phyloP scores from a whole-genome alignment of 2,888 invertebrate genomes.

The Polydesmus complanatus region DNA sequence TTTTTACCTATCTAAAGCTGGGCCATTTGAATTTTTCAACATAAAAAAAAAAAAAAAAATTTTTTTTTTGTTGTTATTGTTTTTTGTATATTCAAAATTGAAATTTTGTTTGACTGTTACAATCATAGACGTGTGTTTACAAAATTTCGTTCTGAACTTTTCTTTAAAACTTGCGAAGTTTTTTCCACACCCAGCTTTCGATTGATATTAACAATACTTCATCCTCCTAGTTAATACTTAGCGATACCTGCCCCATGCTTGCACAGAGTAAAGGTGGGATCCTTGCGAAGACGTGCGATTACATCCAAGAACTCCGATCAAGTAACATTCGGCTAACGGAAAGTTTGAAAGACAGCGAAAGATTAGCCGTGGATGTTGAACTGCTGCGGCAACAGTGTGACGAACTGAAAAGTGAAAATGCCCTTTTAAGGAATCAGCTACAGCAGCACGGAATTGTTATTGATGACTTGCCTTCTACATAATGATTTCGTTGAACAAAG shows the following conservation, averaged over 20 bases:
- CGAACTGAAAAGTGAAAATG: conserved; percentile 61
- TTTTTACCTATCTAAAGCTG: no score
- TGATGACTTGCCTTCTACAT: conserved; percentile 20
- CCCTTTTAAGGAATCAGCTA: conserved; percentile 48
- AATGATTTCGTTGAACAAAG: no score
- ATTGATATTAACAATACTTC: no score
- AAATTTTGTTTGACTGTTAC: no score
- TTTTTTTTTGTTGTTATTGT: no score
- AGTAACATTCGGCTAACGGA: conserved; percentile 57
- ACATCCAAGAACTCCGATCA: conserved; percentile 69
- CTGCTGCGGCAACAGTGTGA: conserved; percentile 54
- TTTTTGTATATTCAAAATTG: no score
- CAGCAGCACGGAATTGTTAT: conserved; percentile 47
- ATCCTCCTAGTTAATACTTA: background rate
- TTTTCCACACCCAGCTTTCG: no score
- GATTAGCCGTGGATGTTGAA: conserved; percentile 53
- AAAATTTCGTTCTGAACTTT: no score
- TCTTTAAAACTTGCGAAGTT: no score
- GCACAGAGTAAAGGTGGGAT: conserved; percentile 84
- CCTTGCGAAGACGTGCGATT: conserved; percentile 86
- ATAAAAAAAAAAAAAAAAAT: no score
- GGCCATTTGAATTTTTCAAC: no score
- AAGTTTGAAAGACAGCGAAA: conserved; percentile 53
- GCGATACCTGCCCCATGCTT: conserved; percentile 7
- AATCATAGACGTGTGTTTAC: no score